A percentile compares a stretch with the other conserved stretches of the same genome.
These are phyloP conservation scores for Peromyscus polionotus DNA, from an alignment of 2,113 vertebrate genomes.

Conservation along the genomic window DNA sequence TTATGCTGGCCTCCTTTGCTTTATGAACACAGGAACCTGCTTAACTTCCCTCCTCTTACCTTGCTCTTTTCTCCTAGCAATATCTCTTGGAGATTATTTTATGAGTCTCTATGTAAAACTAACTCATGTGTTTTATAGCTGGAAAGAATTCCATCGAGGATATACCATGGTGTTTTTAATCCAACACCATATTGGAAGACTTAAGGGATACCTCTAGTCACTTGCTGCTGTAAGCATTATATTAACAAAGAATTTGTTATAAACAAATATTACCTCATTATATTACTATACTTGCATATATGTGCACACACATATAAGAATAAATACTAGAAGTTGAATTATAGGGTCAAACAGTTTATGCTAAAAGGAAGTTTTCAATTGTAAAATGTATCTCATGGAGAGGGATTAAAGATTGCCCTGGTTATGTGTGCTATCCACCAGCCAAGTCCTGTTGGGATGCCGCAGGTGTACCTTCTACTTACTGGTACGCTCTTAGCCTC, in stretches of 20 bases:
- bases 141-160: neutral
- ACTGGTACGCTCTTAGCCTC: neutral
- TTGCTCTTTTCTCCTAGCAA: neutral
- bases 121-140: neutral
- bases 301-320: neutral
- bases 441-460: neutral
- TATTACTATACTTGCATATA: neutral
- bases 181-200: neutral
- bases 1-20: neutral
- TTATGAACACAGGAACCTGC: neutral
- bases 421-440: neutral
- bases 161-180: neutral
- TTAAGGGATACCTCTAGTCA: neutral
- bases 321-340: slow-evolving; percentile 22
- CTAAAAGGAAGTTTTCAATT: slow-evolving; percentile 14
- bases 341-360: neutral
- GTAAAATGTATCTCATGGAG: neutral
- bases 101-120: neutral
- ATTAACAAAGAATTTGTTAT: neutral
- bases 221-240: neutral
- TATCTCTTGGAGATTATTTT: neutral
- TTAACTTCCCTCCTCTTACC: neutral
- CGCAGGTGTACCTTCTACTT: neutral
- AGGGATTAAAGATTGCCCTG: neutral
- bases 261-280: neutral